Evolutionary conservation across 2,888 invertebrate genomes (phyloP).

Genomic region (Tetheella fluctuosa): DNA sequence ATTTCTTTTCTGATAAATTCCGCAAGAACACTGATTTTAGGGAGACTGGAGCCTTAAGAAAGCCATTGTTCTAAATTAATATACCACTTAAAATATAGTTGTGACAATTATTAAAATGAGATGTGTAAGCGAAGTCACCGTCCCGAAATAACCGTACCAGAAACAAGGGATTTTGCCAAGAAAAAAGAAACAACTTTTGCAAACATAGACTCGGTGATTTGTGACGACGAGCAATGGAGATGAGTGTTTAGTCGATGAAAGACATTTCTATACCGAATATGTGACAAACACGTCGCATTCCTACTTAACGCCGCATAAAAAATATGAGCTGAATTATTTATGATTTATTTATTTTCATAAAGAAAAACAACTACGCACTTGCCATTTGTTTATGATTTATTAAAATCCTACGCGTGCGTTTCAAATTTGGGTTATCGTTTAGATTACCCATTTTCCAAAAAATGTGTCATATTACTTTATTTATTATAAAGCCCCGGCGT

Average conservation of each 20-base stretch:
- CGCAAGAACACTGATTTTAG: too few species aligned
- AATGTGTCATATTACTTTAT: too few species aligned
- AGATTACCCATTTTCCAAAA: too few species aligned
- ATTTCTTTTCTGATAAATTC: too few species aligned
- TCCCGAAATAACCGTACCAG: slow-evolving; percentile 64
- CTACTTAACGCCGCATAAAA: neutral
- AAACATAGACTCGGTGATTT: slow-evolving; percentile 44
- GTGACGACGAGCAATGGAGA: slow-evolving; percentile 37
- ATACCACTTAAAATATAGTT: neutral
- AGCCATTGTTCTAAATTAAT: slow-evolving; percentile 1
- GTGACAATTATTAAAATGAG: slow-evolving; percentile 31
- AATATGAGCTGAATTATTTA: too few species aligned
- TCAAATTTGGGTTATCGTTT: neutral
- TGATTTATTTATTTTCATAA: too few species aligned
- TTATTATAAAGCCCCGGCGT: too few species aligned
- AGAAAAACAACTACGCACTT: neutral
- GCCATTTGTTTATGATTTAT: neutral
- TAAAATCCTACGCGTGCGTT: neutral
- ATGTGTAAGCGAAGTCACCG: slow-evolving; percentile 53
- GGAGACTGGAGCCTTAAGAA: too few species aligned
- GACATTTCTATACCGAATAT: slow-evolving; percentile 41
- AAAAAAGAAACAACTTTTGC: slow-evolving; percentile 53
- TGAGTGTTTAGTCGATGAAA: slow-evolving; percentile 47
- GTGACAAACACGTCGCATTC: slow-evolving; percentile 41
- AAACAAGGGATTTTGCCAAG: slow-evolving; percentile 72